These are phyloP conservation scores for Vandiemenella viatica DNA, from an alignment of 2,888 invertebrate genomes.

Conservation along the genomic window DNA sequence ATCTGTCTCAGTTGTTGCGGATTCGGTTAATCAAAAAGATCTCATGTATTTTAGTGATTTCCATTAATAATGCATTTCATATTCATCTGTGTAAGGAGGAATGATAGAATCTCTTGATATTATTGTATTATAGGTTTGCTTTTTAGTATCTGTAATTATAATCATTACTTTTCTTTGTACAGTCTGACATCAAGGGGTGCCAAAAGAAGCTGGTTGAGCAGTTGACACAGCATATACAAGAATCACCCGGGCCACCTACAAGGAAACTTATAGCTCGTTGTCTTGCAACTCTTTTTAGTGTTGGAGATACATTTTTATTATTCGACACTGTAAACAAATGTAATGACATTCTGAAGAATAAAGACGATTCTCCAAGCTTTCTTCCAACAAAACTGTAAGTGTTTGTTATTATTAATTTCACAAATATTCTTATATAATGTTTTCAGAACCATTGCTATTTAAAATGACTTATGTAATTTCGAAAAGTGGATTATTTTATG, in stretches of 20 bases:
- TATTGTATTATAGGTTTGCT: no score
- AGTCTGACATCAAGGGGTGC: constrained; percentile 92
- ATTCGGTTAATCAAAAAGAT: no score
- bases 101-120: no score
- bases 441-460: not conserved
- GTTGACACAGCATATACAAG: constrained; percentile 74
- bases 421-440: no score
- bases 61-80: no score
- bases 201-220: constrained; percentile 93
- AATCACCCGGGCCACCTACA: constrained; percentile 86
- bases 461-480: no score
- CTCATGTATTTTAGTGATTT: no score
- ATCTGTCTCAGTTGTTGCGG: no score
- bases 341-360: constrained; percentile 91
- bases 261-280: constrained; percentile 80
- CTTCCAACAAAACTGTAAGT: constrained; percentile 86
- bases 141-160: no score
- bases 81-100: no score
- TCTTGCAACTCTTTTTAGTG: constrained; percentile 85
- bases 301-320: constrained; percentile 91
- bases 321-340: constrained; percentile 97
- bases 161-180: constrained; percentile 23
- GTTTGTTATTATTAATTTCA: not conserved
- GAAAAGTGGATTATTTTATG: not conserved
- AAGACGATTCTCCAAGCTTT: constrained; percentile 94